These are phyloP conservation scores for Drosophila baimaii DNA, from an alignment of 1,140 invertebrate genomes.

Conservation along the genomic window DNA sequence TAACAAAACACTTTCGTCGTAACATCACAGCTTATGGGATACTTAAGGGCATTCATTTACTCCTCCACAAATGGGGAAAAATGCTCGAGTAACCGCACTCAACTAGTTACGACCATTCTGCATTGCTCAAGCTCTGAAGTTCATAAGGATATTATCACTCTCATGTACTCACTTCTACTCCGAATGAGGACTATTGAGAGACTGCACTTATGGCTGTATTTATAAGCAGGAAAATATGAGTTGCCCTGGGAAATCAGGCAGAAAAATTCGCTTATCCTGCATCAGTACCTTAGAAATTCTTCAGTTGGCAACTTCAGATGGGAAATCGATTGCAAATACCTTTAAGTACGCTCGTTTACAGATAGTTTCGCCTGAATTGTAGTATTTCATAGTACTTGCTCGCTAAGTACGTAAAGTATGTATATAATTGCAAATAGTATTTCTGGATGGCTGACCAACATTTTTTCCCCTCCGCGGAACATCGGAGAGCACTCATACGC, in stretches of 20 bases:
- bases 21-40: constrained; percentile 36
- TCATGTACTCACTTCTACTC: no score
- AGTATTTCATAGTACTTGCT: no score
- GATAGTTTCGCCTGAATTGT: neutral
- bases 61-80: constrained; percentile 3
- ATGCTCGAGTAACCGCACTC: neutral
- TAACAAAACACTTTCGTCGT: constrained; percentile 20
- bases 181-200: neutral
- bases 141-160: constrained; percentile 1
- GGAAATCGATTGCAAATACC: constrained; percentile 11
- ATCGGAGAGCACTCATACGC: constrained; percentile 19
- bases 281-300: constrained; percentile 1
- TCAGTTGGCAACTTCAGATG: neutral
- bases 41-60: constrained; percentile 28
- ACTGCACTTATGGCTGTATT: constrained; percentile 5
- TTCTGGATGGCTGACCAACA: neutral
- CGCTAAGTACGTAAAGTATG: neutral
- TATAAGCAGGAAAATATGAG: neutral
- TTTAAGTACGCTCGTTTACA: neutral
- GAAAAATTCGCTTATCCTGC: constrained; percentile 7
- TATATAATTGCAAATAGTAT: neutral
- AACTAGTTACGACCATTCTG: constrained; percentile 26
- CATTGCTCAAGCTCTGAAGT: neutral
- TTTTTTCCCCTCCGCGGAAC: neutral
- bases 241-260: neutral